Percentiles rank a stretch among this genome's conserved stretches.
Evolutionary conservation across 2,797 vertebrate genomes (phyloP).

Genomic region (Lophotriccus pileatus): DNA sequence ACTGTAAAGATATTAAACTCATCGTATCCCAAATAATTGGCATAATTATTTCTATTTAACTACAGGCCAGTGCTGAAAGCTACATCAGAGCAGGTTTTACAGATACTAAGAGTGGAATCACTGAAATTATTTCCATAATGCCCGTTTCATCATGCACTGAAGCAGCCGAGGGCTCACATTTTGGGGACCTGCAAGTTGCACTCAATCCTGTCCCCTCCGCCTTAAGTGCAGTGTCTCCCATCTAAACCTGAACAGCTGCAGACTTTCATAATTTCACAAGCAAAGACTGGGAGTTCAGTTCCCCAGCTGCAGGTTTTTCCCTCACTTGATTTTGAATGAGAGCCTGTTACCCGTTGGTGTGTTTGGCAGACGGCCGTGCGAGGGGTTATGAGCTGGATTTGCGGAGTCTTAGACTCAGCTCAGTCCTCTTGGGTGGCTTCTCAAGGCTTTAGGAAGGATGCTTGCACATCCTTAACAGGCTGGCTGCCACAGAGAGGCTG

Average conservation of each 20-base stretch:
- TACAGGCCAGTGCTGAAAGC: background rate
- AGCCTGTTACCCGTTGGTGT: background rate
- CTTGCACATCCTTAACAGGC: background rate
- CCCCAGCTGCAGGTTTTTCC: background rate
- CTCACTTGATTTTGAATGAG: background rate
- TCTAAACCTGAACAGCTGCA: background rate
- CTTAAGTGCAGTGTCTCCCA: rapidly evolving
- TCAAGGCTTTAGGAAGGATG: background rate
- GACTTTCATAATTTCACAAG: background rate
- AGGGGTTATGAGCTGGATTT: background rate
- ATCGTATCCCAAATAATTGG: background rate
- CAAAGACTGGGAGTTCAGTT: background rate
- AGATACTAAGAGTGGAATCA: background rate
- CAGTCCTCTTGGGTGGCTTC: background rate
- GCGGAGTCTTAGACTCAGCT: background rate
- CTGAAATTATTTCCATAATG: background rate
- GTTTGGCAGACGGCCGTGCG: rapidly evolving
- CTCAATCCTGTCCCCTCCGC: background rate
- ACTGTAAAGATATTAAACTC: background rate
- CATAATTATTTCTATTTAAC: background rate
- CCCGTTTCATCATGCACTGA: background rate
- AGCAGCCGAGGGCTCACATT: background rate
- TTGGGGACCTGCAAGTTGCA: rapidly evolving
- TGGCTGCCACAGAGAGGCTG: background rate
- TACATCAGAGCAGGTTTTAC: background rate